Base-by-base conservation (phyloP, 2,113 vertebrate genomes). In the Halichoerus grypus region DNA sequence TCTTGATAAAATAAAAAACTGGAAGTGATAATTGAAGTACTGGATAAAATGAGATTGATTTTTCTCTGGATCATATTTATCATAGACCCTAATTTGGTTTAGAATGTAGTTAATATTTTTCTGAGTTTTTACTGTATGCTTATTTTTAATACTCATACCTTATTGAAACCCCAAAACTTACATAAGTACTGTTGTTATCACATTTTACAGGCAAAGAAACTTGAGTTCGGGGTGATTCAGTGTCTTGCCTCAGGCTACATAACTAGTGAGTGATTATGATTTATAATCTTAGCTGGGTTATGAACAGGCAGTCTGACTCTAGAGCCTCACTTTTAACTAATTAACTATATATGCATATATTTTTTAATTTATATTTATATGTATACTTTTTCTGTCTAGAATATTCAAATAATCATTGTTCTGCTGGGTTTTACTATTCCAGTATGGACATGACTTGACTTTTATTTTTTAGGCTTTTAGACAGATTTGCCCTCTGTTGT, bases 171-270 rank as follows among this genome's bases (percentile, higher is more conserved):
- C 77, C 71, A 42, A 2, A 65, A 65, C 18, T 28, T 95, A 19
- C 14, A 18, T 39, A 14, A 87, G 46, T 69, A 19, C 36, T 79
- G 31, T 39, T 88, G 57, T 59, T 71, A 51, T 10, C 80, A 77
- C 71, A 59, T 94, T 80, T 97, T 67, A 93, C 24, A 87, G 80
- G 36, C 74, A 12, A 79, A 51, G 91, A 94, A 96, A 92, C 72
- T 49, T 42, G 61, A 95, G 69, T 94, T 80, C n/a, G 8, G 65
- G 42, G 46, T 53, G n/a, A 76, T 86, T 91, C 49, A 82, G 55
- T n/a, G 8, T 86, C 55, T 82, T 69, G 28, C 72, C n/a, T 69
- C 13, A 63, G 79, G 72, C 72, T 39, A 1, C 18, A 1, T 53
- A 88, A 69, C 51, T 55, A 65, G 69, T n/a, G 31, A 85, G 77